Conservation (phyloP, 2,888 invertebrate genomes). For the Candidula unifasciata region DNA sequence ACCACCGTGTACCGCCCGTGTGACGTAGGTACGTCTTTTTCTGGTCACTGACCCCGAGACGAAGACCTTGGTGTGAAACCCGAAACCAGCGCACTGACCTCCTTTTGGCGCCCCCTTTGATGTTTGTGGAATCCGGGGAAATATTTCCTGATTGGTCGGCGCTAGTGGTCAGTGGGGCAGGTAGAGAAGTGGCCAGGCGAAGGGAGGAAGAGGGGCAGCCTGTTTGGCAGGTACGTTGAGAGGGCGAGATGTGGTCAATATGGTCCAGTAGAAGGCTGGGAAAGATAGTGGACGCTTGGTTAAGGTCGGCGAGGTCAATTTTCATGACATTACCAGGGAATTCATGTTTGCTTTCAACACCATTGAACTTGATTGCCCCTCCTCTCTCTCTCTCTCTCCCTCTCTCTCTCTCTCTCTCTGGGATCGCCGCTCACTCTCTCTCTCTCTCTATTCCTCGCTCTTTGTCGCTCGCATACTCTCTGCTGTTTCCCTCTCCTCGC, state of each 20-base stretch:
- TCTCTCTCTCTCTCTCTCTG: constrained; percentile 18
- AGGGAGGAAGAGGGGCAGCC: background rate
- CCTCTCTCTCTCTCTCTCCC: constrained; percentile 2
- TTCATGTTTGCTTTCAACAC: too few species aligned
- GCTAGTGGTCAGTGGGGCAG: background rate
- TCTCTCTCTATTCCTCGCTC: constrained; percentile 11
- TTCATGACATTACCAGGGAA: too few species aligned
- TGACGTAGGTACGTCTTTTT: background rate
- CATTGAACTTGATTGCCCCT: background rate
- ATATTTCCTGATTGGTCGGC: too few species aligned
- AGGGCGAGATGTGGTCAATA: background rate
- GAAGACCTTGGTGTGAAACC: background rate
- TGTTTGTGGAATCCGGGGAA: background rate
- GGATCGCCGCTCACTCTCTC: background rate
- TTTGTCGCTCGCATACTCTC: too few species aligned
- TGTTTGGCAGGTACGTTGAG: background rate
- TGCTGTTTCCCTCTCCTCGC: background rate
- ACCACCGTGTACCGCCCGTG: background rate
- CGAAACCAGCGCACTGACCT: background rate
- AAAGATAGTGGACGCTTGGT: too few species aligned
- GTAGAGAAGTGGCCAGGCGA: background rate
- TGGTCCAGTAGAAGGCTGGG: too few species aligned
- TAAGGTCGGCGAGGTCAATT: too few species aligned
- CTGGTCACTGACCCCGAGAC: background rate
- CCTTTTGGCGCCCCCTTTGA: background rate